Percentiles rank a stretch among this genome's conserved stretches.
These are phyloP conservation scores for Muscicapa comitata DNA, from an alignment of 2,797 vertebrate genomes.

Conservation along the genomic window DNA sequence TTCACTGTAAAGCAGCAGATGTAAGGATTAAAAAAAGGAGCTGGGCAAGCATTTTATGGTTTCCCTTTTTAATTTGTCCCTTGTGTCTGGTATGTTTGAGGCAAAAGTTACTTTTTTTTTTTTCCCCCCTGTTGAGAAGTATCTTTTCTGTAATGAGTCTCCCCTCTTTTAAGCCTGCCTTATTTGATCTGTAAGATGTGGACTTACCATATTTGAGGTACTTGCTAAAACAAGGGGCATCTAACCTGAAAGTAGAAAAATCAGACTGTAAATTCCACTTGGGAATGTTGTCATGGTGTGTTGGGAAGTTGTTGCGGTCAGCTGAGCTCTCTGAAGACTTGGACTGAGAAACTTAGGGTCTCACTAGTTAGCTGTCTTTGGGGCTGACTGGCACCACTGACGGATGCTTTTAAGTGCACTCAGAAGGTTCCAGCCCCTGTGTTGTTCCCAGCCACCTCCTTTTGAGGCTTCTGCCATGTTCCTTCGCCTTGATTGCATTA, in stretches of 20 bases:
- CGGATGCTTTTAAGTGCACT: not conserved
- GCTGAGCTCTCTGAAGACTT: not conserved
- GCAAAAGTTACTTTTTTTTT: not conserved
- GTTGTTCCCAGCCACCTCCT: not conserved
- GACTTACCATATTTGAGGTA: not conserved
- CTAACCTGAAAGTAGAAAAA: not conserved
- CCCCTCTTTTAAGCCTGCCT: not conserved
- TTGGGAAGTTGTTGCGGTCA: not conserved
- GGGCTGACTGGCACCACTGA: not conserved
- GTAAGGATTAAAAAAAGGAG: constrained; percentile 19
- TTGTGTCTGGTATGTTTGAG: not conserved
- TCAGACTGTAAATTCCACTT: not conserved
- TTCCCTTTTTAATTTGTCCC: constrained; percentile 39
- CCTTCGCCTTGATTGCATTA: not conserved
- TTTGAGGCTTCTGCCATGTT: not conserved
- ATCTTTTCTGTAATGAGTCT: not conserved
- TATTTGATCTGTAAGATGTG: not conserved
- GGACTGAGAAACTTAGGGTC: not conserved
- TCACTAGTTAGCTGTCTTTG: not conserved
- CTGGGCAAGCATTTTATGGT: not conserved
- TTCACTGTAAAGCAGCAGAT: constrained; percentile 33
- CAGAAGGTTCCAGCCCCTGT: not conserved
- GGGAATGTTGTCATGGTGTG: not conserved
- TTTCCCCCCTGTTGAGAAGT: not conserved
- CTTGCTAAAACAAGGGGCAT: not conserved